phyloP scores from a whole-genome alignment of 2,888 invertebrate genomes.

The Creontiades dilutus region DNA sequence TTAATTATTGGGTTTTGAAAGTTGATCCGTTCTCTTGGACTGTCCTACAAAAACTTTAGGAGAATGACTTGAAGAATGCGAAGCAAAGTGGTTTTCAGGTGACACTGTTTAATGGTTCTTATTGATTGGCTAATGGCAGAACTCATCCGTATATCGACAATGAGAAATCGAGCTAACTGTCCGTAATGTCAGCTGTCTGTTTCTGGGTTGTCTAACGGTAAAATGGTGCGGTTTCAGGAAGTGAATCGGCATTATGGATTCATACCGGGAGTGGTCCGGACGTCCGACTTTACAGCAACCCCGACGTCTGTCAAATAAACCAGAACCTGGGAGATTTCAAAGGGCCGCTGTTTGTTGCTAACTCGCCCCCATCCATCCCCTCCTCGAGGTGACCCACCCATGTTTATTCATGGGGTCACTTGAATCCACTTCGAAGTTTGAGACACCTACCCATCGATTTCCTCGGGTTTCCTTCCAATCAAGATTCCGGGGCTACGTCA shows the following conservation, averaged over 20 bases:
- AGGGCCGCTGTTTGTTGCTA: not conserved
- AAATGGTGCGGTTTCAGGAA: not conserved
- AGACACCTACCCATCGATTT: not conserved
- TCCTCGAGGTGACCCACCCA: not conserved
- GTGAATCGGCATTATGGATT: slow-evolving; percentile 3
- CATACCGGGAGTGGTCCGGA: not conserved
- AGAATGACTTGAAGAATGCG: too few relatives aligned
- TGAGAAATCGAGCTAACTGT: too few relatives aligned
- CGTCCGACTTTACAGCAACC: not conserved
- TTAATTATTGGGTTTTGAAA: too few relatives aligned
- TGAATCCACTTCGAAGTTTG: slow-evolving; percentile 15
- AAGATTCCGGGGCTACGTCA: too few relatives aligned
- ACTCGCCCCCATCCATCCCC: not conserved
- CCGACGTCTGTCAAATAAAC: slow-evolving; percentile 1
- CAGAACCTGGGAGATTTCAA: not conserved
- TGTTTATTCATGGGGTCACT: slow-evolving; percentile 12
- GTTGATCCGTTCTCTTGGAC: too few relatives aligned
- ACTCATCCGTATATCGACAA: too few relatives aligned
- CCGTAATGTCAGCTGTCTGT: too few relatives aligned
- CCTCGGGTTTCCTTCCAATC: not conserved
- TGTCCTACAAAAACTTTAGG: too few relatives aligned
- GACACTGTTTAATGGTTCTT: too few relatives aligned
- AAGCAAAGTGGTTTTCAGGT: too few relatives aligned
- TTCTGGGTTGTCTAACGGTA: too few relatives aligned
- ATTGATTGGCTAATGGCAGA: too few relatives aligned